Evolutionary conservation across 2,888 invertebrate genomes (phyloP).

Genomic region (Eulithis prunata): DNA sequence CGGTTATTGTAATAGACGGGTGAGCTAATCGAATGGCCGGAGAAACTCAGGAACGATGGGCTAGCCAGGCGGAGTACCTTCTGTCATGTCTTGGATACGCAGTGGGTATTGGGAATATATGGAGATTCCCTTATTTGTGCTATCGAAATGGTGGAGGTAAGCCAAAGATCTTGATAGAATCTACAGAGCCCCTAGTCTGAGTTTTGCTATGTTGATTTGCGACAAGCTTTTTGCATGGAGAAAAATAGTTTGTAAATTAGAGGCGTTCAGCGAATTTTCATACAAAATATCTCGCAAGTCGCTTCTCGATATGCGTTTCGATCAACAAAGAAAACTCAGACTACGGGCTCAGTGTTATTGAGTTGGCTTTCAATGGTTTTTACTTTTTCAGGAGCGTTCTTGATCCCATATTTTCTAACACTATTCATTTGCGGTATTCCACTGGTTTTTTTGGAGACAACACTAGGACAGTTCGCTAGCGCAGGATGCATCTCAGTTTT

Average conservation of each 20-base stretch:
- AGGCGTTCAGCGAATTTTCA: too few relatives aligned
- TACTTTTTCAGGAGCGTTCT: conserved; percentile 89
- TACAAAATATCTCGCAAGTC: too few relatives aligned
- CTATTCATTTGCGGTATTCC: conserved; percentile 93
- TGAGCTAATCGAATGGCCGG: conserved; percentile 57
- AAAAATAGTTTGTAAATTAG: too few relatives aligned
- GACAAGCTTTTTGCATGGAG: too few relatives aligned
- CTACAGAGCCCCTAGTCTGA: too few relatives aligned
- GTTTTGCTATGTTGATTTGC: too few relatives aligned
- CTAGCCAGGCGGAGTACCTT: conserved; percentile 90
- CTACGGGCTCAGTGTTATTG: too few relatives aligned
- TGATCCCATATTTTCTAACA: conserved; percentile 93
- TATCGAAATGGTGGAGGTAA: conserved; percentile 94
- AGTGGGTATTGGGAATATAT: conserved; percentile 93
- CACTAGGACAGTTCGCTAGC: conserved; percentile 93
- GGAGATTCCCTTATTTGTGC: conserved; percentile 94
- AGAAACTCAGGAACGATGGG: conserved; percentile 87
- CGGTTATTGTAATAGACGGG: conserved; percentile 46
- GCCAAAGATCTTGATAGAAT: neutral
- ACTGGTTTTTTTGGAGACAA: conserved; percentile 93
- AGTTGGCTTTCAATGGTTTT: conserved; percentile 1
- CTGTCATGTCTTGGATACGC: conserved; percentile 93
- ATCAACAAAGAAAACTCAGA: too few relatives aligned
- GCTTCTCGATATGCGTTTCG: too few relatives aligned
- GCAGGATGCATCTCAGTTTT: conserved; percentile 93